A percentile compares a stretch with the other conserved stretches of the same genome.
Evolutionary conservation across 2,888 invertebrate genomes (phyloP).

Genomic region (Apotomis turbidana): DNA sequence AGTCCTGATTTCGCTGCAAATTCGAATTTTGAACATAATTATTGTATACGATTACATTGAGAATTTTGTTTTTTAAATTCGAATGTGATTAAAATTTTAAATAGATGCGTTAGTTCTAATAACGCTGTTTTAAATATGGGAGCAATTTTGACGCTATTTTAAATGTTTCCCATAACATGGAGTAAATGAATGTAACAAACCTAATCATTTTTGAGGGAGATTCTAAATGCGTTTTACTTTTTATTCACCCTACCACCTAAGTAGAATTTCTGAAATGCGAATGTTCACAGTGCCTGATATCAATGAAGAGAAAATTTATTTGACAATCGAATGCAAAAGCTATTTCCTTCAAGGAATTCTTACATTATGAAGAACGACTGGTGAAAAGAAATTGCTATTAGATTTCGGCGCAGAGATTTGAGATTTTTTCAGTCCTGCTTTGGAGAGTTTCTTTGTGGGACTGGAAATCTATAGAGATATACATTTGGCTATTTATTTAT

Average conservation of each 20-base stretch:
- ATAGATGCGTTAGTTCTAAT: slow-evolving; percentile 12
- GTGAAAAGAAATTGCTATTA: slow-evolving; percentile 42
- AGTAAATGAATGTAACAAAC: too few species aligned
- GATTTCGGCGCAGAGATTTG: slow-evolving; percentile 36
- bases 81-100: slow-evolving; percentile 23
- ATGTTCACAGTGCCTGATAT: slow-evolving; percentile 34
- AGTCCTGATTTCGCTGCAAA: slow-evolving; percentile 57
- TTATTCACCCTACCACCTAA: not conserved
- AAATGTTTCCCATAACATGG: too few species aligned
- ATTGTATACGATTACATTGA: too few species aligned
- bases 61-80: slow-evolving; percentile 25
- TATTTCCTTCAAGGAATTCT: slow-evolving; percentile 42
- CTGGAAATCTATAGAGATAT: slow-evolving; percentile 14
- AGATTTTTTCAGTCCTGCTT: slow-evolving; percentile 35
- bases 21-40: slow-evolving; percentile 63
- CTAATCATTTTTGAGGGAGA: too few species aligned
- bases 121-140: not conserved
- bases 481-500: slow-evolving; percentile 15
- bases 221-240: too few species aligned
- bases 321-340: slow-evolving; percentile 42
- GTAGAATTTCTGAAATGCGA: slow-evolving; percentile 21
- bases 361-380: slow-evolving; percentile 39
- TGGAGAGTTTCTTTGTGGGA: slow-evolving; percentile 27
- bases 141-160: too few species aligned
- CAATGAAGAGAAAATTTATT: slow-evolving; percentile 41